Conservation (phyloP, 2,113 vertebrate species). For the Gavialis gangeticus region DNA sequence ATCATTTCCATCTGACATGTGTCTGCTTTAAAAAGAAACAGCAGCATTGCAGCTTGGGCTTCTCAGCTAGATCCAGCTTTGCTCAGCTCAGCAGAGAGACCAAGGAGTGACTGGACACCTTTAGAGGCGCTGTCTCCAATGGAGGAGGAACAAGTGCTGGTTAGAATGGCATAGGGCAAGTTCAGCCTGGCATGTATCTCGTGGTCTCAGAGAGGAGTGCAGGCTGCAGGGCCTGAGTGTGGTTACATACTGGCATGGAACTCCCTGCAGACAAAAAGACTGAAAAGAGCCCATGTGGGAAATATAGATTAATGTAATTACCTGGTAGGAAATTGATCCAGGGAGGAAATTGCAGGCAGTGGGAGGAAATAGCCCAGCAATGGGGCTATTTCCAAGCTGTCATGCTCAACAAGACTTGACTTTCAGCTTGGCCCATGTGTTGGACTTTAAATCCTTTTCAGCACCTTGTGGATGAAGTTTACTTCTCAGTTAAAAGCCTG, state of each 20-base stretch:
- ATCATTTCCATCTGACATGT: background rate
- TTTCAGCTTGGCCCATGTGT: background rate
- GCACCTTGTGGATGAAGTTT: background rate
- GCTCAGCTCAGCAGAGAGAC: too few species aligned
- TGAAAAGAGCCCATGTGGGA: background rate
- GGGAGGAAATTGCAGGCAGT: background rate
- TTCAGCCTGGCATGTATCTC: too few species aligned
- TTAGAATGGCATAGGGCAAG: too few species aligned
- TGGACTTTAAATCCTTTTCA: background rate
- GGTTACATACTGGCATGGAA: background rate
- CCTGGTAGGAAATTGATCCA: background rate
- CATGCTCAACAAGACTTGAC: background rate
- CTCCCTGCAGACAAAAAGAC: background rate
- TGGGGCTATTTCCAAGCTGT: background rate
- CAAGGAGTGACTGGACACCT: too few species aligned
- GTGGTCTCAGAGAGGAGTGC: too few species aligned
- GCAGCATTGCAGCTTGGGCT: too few species aligned
- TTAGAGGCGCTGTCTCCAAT: background rate
- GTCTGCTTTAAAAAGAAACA: background rate
- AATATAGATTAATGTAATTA: background rate
- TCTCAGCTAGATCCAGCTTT: too few species aligned
- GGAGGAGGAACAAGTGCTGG: background rate
- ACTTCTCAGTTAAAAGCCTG: background rate
- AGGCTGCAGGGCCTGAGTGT: accelerated
- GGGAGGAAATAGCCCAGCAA: too few species aligned